Percentiles rank a stretch among this genome's conserved stretches.
These are phyloP conservation scores for Peromyscus aztecus DNA, from an alignment of 2,797 vertebrate species.

Conservation along the genomic window DNA sequence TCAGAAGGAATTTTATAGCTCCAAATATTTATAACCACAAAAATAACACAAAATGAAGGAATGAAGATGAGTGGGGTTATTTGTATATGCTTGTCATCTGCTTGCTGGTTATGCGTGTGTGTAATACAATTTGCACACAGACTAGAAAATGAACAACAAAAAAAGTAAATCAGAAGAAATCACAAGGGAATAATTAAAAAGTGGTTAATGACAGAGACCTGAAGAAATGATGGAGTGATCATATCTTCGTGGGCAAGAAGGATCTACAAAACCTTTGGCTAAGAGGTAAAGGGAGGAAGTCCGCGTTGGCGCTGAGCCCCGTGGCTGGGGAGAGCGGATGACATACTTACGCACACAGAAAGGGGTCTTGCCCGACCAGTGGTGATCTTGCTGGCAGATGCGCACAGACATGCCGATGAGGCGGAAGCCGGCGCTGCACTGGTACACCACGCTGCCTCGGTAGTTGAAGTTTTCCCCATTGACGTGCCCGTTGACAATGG, in stretches of 20 bases:
- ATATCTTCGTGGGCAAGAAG: neutral
- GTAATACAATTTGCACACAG: neutral
- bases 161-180: constrained; percentile 5
- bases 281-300: constrained; percentile 10
- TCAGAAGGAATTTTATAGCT: constrained; percentile 3
- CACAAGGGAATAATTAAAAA: neutral
- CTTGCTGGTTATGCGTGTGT: neutral
- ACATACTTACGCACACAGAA: constrained; percentile 98
- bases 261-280: neutral
- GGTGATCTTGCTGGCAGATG: constrained; percentile 99
- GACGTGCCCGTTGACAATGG: constrained; percentile 97
- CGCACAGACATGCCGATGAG: constrained; percentile 98
- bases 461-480: constrained; percentile 98
- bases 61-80: neutral
- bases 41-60: constrained; percentile 27
- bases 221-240: neutral
- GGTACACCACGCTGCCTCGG: constrained; percentile 97
- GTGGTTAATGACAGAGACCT: neutral
- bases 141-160: constrained; percentile 1
- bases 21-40: neutral
- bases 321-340: constrained; percentile 53
- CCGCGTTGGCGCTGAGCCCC: constrained; percentile 1
- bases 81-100: neutral
- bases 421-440: constrained; percentile 97
- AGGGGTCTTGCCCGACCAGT: constrained; percentile 96